A percentile compares a stretch with the other conserved stretches of the same genome.
These are phyloP conservation scores for Poecile atricapillus DNA, from an alignment of 2,113 vertebrate genomes.

Conservation along the genomic window DNA sequence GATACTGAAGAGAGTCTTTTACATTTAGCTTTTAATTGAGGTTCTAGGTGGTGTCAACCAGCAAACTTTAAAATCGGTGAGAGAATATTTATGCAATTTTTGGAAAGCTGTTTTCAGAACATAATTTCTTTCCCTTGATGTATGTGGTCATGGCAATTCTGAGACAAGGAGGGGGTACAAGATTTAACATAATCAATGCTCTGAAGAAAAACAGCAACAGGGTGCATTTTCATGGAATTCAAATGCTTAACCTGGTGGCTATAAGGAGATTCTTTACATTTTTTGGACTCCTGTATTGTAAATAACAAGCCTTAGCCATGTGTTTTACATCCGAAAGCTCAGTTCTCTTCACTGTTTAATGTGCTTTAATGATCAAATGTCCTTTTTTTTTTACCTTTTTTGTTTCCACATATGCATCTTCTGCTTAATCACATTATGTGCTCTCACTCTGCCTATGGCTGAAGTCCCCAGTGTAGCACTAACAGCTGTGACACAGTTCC, in stretches of 20 bases:
- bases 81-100: not conserved
- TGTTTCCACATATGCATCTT: not conserved
- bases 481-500: not conserved
- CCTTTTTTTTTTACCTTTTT: not conserved
- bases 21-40: not conserved
- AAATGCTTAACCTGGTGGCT: conserved; percentile 9
- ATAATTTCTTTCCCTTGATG: not conserved
- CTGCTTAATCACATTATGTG: not conserved
- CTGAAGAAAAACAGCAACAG: not conserved
- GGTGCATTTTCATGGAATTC: not conserved
- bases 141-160: not conserved
- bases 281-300: not conserved
- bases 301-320: not conserved
- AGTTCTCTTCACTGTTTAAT: not conserved
- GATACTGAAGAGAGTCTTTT: not conserved
- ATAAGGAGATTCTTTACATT: conserved; percentile 32
- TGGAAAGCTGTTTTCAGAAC: not conserved
- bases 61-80: not conserved
- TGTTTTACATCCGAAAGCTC: conserved; percentile 28
- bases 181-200: not conserved
- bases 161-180: not conserved
- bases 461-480: not conserved
- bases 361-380: not conserved
- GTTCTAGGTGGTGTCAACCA: not conserved
- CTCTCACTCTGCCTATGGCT: not conserved